Percentiles rank a stretch among this genome's conserved stretches.
phyloP scores from a whole-genome alignment of 2,888 invertebrate genomes.

The Apotomis betuletana region DNA sequence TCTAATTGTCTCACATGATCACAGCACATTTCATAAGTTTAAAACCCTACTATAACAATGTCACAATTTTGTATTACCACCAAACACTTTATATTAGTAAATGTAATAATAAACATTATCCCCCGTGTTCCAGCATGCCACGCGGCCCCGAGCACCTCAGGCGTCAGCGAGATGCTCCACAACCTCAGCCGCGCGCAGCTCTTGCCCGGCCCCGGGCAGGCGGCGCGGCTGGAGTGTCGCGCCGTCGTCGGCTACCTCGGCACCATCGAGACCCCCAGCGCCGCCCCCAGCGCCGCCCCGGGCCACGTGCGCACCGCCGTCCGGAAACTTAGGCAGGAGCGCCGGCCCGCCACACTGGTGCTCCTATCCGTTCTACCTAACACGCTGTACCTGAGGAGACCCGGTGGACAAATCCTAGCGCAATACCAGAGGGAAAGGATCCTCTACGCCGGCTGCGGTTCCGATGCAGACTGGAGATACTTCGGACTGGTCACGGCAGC shows the following conservation, averaged over 20 bases:
- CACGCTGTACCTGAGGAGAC: constrained; percentile 90
- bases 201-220: constrained; percentile 73
- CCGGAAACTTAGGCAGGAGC: constrained; percentile 93
- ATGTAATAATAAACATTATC: no score
- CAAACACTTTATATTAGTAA: no score
- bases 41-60: no score
- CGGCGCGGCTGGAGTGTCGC: constrained; percentile 87
- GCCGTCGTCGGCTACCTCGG: constrained; percentile 97
- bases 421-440: constrained; percentile 94
- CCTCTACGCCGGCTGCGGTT: constrained; percentile 94
- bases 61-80: no score
- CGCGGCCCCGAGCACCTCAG: constrained; percentile 71
- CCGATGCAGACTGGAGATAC: constrained; percentile 95
- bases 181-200: constrained; percentile 71
- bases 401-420: constrained; percentile 90
- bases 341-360: constrained; percentile 92
- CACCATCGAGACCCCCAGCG: constrained; percentile 97
- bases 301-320: constrained; percentile 94
- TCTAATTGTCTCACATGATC: no score
- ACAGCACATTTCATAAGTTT: no score
- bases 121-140: constrained; percentile 64
- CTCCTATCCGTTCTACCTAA: constrained; percentile 92
- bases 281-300: constrained; percentile 89
- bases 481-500: constrained; percentile 96
- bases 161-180: constrained; percentile 75